Evolutionary conservation across 2,888 invertebrate species (phyloP), one percentile per base, ranked within the genome.

Genomic region (Tolmerus cingulatus): DNA sequence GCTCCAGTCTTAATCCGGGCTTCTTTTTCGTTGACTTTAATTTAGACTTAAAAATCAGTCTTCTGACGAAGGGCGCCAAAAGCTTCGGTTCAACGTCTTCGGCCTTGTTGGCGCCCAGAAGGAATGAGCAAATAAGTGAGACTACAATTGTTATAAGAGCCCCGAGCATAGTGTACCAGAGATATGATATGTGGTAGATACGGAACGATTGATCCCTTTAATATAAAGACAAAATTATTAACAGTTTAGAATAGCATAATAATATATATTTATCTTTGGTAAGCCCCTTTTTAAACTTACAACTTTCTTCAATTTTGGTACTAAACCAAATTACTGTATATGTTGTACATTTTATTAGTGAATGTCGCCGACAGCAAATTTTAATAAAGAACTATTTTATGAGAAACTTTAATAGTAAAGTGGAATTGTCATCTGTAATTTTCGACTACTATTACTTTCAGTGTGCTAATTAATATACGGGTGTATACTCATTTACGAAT

Each of bases 111-210:
- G 94, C 93, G 40, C 93, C 93, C 0, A 94, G 93, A 27, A 93
- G 89, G 19, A 94, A 92, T 88, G 94, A 95, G 0, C 93, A 93
- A 0, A 94, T 84, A 16, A 94, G 90, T 1, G 94, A 94, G 9
- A 95, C 93, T 7, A 93, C 90, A 88, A 95, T 94, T 8, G 95
- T 94, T 0, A 95, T 93, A 14, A 93, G 51, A 5, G 94, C 93
- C 0, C 95, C 95, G 12, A 94, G 91, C 14, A 95, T 91, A 0
- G 96, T 96, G 90, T 96, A 96, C 95, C 96, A 97, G 90, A 97
- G 93, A 92, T 96, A 97, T 0, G 96, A 96, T 9, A 97, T 94
- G 74, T 96, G 95, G 89, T 96, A 95, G 34, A 96, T 91, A 87
- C 91, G 90, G 46, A 93, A 93, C 1, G 91, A 74, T 27, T 84